Evolutionary conservation across 2,113 vertebrate species (phyloP), one percentile per base, ranked within the genome.

Genomic region (Hemiprocne comata): DNA sequence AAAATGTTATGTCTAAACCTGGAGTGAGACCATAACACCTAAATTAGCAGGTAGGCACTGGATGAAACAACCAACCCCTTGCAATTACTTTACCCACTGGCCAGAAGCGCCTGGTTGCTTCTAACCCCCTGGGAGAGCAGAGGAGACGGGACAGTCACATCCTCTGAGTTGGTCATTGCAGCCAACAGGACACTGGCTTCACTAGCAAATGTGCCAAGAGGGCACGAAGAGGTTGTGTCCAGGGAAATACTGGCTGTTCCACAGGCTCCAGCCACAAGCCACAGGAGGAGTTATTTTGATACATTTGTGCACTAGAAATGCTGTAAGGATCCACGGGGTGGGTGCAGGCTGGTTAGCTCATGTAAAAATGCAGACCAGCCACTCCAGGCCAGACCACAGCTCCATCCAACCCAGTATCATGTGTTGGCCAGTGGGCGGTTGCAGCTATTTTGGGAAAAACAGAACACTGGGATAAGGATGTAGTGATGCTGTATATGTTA

Each of bases 11-110:
- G 53, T 90, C 90, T 93, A 72, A 88, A 90, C 90, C 65, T 77
- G 67, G 66, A 90, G 9, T 28, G 50, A 86, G 53, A 76, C 75
- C 53, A 5, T 80, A 55, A 55, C 8, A 6, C 69, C 61, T 81
- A 78, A 95, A 93, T 95, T 90, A 94, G 78, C 55, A 84, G 72
- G 34, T 48, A 90, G 34, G n/a, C 48, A 40, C 9, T 60, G 33
- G 17, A 82, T 7, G 18, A 78, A 87, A 72, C 70, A 94, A 61
- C 33, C 14, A 11, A 69, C 42, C n/a, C 28, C 12, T 66, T 89
- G 66, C 89, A 89, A 15, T 66, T 57, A 73, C 48, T 36, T 60
- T 34, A 64, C 26, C 38, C 82, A 44, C 28, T 18, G 26, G 48
- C 40, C 28, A 50, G 66, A 24, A 72, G 40, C 1, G 5, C 28